These are phyloP conservation scores for Dynastes hyllus DNA, from an alignment of 2,888 invertebrate species.

Conservation along the genomic window DNA sequence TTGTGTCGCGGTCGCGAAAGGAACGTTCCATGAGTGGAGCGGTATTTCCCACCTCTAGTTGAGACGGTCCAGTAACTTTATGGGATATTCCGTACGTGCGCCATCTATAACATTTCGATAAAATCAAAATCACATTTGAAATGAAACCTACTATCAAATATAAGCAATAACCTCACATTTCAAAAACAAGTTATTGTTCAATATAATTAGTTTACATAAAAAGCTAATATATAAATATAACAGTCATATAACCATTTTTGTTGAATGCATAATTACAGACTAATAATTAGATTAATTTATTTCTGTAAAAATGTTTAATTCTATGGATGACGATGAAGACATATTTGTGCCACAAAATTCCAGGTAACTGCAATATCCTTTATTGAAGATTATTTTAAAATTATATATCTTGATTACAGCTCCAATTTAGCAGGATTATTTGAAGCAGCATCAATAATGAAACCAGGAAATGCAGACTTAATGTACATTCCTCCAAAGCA, in stretches of 20 bases:
- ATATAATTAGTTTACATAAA: no score
- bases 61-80: no score
- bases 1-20: no score
- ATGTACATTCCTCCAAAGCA: conserved; percentile 65
- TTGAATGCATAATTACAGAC: no score
- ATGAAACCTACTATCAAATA: neutral
- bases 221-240: no score
- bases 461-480: conserved; percentile 56
- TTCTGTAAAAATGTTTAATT: conserved; percentile 57
- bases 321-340: conserved; percentile 62
- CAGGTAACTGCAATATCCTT: conserved; percentile 56
- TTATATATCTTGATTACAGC: conserved; percentile 55
- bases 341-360: conserved; percentile 58
- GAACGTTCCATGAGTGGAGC: no score
- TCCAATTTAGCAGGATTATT: conserved; percentile 64
- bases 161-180: neutral
- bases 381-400: neutral
- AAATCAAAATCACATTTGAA: neutral
- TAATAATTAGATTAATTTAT: neutral
- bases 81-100: no score
- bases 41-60: no score
- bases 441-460: conserved; percentile 51
- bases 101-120: no score
- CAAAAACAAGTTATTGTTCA: neutral
- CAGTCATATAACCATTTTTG: no score